These are phyloP conservation scores for Parauchenoglanis punctatus DNA, from an alignment of 2,797 vertebrate genomes.

Conservation along the genomic window DNA sequence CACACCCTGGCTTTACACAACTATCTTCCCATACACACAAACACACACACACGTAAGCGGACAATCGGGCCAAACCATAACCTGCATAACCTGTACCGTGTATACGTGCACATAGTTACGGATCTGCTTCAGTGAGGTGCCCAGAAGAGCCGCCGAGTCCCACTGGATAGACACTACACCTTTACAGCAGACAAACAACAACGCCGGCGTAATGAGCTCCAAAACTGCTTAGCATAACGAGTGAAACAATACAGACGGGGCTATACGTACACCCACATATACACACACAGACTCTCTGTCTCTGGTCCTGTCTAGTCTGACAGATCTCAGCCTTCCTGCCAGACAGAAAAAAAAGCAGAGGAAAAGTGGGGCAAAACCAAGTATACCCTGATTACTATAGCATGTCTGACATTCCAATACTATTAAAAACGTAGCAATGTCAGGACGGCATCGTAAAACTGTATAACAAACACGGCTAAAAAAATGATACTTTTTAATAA, in stretches of 20 bases:
- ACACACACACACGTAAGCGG: not conserved
- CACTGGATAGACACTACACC: slow-evolving; percentile 11
- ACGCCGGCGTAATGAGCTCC: slow-evolving; percentile 69
- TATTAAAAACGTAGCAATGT: not conserved
- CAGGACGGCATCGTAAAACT: not conserved
- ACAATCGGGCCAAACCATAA: not conserved
- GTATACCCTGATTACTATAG: not conserved
- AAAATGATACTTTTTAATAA: not conserved
- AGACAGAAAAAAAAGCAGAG: slow-evolving; percentile 1
- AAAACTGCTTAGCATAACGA: slow-evolving; percentile 67
- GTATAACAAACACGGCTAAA: not conserved
- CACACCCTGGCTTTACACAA: not conserved
- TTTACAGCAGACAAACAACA: slow-evolving; percentile 42
- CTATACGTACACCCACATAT: slow-evolving; percentile 25
- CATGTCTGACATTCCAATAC: slow-evolving; percentile 4
- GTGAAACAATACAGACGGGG: slow-evolving; percentile 51
- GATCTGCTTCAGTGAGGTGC: not conserved
- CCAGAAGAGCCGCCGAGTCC: slow-evolving; percentile 19
- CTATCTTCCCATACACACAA: not conserved
- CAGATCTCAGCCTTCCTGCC: slow-evolving; percentile 20
- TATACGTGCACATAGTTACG: not conserved
- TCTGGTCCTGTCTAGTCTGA: slow-evolving; percentile 14
- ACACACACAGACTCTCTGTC: slow-evolving; percentile 35
- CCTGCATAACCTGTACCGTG: not conserved
- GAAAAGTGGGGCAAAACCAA: not conserved